Percentiles rank a stretch among this genome's conserved stretches.
These are phyloP conservation scores for Anthopleura xanthogrammica DNA, from an alignment of 92 coral and sea anemone species.

Conservation along the genomic window DNA sequence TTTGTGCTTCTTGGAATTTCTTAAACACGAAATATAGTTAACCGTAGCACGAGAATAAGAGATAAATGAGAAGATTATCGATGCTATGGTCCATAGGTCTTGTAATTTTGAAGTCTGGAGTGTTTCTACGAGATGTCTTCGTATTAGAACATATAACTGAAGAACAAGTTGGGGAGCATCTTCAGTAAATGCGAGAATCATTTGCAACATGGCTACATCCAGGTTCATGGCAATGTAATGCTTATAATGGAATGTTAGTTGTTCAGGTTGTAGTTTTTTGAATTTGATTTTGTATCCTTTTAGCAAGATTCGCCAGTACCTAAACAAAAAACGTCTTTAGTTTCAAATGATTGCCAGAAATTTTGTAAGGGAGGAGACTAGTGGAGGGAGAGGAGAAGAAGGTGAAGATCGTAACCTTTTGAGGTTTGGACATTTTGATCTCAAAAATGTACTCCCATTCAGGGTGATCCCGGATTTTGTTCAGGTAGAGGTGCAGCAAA, in stretches of 20 bases:
- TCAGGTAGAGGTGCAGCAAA: too few species aligned
- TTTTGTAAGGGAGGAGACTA: too few species aligned
- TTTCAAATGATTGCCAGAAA: neutral
- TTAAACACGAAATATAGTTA: conserved; percentile 62
- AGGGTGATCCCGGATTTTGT: too few species aligned
- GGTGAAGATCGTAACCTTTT: too few species aligned
- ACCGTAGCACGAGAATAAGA: conserved; percentile 83
- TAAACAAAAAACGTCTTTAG: neutral
- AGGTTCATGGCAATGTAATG: conserved; percentile 72
- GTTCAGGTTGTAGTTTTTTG: conserved; percentile 26
- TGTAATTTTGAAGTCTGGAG: conserved; percentile 46
- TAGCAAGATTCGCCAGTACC: conserved; percentile 75
- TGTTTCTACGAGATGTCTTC: conserved; percentile 36
- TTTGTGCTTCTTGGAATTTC: conserved; percentile 76
- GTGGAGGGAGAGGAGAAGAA: too few species aligned
- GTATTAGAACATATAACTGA: conserved; percentile 69
- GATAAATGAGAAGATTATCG: conserved; percentile 71
- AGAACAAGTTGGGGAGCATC: conserved; percentile 84
- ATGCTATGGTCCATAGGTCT: conserved; percentile 74
- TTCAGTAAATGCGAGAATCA: conserved; percentile 86
- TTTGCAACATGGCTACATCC: conserved; percentile 69
- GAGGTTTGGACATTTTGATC: too few species aligned
- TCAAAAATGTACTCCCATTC: too few species aligned
- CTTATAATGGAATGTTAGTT: conserved; percentile 44
- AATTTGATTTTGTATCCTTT: conserved; percentile 60